Evolutionary conservation across 2,113 vertebrate species (phyloP).

Genomic region (Dissostichus mawsoni): DNA sequence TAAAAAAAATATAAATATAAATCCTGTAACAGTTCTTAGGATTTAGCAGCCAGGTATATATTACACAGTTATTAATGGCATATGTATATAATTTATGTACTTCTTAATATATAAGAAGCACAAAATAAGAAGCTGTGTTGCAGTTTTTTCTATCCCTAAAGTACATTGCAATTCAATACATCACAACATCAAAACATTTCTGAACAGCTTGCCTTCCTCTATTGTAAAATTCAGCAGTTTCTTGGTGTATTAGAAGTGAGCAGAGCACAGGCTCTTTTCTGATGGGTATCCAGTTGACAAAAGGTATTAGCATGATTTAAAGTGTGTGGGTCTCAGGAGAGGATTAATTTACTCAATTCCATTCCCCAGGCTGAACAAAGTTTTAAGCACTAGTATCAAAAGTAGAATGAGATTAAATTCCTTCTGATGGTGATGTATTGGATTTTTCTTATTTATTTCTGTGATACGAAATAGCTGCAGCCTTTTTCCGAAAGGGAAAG

Average conservation of each 20-base stretch:
- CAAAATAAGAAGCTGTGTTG: background rate
- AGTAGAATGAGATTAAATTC: constrained; percentile 57
- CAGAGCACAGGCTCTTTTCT: constrained; percentile 25
- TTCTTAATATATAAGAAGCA: background rate
- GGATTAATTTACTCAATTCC: constrained; percentile 54
- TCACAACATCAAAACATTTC: constrained; percentile 11
- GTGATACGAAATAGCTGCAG: constrained; percentile 26
- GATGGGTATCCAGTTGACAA: constrained; percentile 55
- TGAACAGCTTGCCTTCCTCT: background rate
- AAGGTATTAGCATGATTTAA: constrained; percentile 66
- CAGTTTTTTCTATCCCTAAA: background rate
- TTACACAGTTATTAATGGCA: no score
- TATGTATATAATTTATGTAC: background rate
- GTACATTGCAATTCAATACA: background rate
- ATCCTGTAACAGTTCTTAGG: no score
- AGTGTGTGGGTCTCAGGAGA: constrained; percentile 53
- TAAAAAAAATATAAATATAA: no score
- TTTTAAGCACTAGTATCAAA: constrained; percentile 50
- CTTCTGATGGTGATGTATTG: constrained; percentile 50
- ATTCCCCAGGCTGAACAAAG: constrained; percentile 35
- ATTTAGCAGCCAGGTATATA: no score
- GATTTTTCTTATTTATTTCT: constrained; percentile 46
- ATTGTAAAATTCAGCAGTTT: constrained; percentile 27
- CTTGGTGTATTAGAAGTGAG: constrained; percentile 14
- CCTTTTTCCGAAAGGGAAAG: constrained; percentile 25